These are phyloP conservation scores for Frankliniella intonsa DNA, from an alignment of 2,888 invertebrate genomes.

Conservation along the genomic window DNA sequence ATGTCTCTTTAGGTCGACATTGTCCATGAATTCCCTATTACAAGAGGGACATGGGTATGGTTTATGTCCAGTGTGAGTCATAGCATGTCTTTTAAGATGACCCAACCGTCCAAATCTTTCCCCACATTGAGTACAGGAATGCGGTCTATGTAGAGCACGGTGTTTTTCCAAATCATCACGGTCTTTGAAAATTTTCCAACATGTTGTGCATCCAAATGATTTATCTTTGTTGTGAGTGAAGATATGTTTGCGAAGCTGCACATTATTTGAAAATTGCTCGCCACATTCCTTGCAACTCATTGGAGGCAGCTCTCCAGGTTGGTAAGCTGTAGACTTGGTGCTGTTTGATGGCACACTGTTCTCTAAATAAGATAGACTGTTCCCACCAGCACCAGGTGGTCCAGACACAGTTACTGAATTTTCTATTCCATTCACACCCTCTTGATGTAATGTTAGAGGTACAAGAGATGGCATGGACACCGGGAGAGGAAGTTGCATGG, in stretches of 20 bases:
- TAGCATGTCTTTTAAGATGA: constrained; percentile 6
- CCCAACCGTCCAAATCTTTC: not conserved
- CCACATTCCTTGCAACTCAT: not conserved
- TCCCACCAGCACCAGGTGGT: not conserved
- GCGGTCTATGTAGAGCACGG: not conserved
- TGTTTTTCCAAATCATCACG: not conserved
- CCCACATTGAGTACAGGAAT: not conserved
- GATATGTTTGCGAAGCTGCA: not conserved
- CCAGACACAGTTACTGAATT: not conserved
- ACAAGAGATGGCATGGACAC: constrained; percentile 11
- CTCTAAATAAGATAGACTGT: not conserved
- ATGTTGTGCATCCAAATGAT: not conserved
- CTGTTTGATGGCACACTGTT: not conserved
- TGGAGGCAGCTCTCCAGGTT: not conserved
- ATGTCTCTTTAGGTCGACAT: constrained; percentile 3
- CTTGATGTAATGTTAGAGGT: not conserved
- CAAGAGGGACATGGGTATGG: not conserved
- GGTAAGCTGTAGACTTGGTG: not conserved
- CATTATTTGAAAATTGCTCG: not conserved
- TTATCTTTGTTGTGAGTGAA: not conserved
- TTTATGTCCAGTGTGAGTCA: constrained; percentile 11
- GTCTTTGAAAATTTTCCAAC: constrained; percentile 2
- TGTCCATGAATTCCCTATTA: constrained; percentile 2
- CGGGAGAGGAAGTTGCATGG: not conserved
- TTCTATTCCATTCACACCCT: not conserved